Base-by-base conservation (phyloP, 2,113 vertebrate species). In the Corynorhinus townsendii region DNA sequence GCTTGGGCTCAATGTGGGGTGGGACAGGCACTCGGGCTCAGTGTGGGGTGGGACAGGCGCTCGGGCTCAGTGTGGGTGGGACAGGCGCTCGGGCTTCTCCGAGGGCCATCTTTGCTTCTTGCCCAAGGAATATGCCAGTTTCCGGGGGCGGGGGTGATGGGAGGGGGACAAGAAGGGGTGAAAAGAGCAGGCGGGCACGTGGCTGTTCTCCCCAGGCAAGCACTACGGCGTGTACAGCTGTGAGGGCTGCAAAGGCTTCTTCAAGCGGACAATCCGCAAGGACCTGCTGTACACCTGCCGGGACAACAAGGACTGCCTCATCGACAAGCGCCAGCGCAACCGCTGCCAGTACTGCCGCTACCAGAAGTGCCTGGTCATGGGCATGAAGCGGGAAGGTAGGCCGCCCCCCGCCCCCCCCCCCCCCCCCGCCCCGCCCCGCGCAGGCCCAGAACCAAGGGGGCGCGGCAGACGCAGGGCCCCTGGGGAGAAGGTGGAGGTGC, bases 271-370 rank as follows among this genome's bases (percentile, higher is more conserved):
- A 0, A 99, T 99, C 43, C 97, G 99, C 62, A 99, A 99, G 97
- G 99, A 99, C 97, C 98, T 99, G 94, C 98, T 98, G 97, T 99
- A 99, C 97, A 99, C 99, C 0, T 99, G 99, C 95, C 98, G 99
- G 9, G 99, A 99, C 94, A 99, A 98, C 87, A 99, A 99, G 96
- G 99, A 99, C 95, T 99, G 99, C 91, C 98, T 98, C 88, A 99
- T 99, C 14, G 99, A 99, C 97, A 99, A 99, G 98, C 98, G 99
- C 16, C 99, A 99, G 91, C 98, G 99, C 83, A 99, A 99, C 96
- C 99, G 99, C 95, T 99, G 99, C 98, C 99, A 99, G 97, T 99
- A 99, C 98, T 99, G 99, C 97, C 99, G 99, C 97, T 99, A 99
- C 97, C 99, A 99, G 98, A 99, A 99, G 98, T 99, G 99, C 98